Evolutionary conservation across 2,113 vertebrate genomes (phyloP), one percentile per base, ranked within the genome.

Genomic region (Osmerus eperlanus): DNA sequence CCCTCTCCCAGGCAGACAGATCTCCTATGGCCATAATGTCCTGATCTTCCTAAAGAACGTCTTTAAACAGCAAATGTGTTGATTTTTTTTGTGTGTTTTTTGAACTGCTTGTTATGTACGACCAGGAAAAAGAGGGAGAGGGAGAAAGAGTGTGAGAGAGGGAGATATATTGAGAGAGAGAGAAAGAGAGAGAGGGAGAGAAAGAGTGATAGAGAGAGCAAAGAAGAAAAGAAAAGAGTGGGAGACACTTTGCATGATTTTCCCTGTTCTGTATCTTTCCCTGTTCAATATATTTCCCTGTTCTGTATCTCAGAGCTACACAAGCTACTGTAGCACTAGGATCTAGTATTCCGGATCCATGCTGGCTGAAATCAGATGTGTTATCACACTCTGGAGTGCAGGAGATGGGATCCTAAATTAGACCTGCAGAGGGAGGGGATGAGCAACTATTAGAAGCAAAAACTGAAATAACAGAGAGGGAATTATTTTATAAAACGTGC

Each of bases 341-440:
- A 67, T 86, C 89, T 88, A 83, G 84, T 81, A 90, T 90, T 90
- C 86, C 78, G 81, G 83, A 80, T 86, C 88, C 80, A 82, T 41
- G 67, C 79, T 64, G 72, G 70, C 81, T 87, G 79, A 83, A 88
- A 85, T 91, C 85, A 87, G 79, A 89, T 83, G 87, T 88, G 88
- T 81, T 87, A 88, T 89, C 89, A 85, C 80, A 84, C 73, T 65
- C 78, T 76, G 81, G 78, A 84, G 84, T 82, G 83, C 78, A 73
- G 84, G 81, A 89, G 87, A 90, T 88, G 81, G 86, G 81, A 85
- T 88, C 85, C 85, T 86, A 89, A 92, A 89, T 90, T 87, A 87
- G 84, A 88, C 82, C 85, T 84, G 84, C 29, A 58, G 83, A 78
- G 75, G 79, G 82, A 81, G 79, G 21, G 18, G 78, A 74, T 61